Percentiles rank a stretch among this genome's conserved stretches.
Evolutionary conservation across 2,888 invertebrate genomes (phyloP).

Genomic region (Teleogryllus oceanicus): DNA sequence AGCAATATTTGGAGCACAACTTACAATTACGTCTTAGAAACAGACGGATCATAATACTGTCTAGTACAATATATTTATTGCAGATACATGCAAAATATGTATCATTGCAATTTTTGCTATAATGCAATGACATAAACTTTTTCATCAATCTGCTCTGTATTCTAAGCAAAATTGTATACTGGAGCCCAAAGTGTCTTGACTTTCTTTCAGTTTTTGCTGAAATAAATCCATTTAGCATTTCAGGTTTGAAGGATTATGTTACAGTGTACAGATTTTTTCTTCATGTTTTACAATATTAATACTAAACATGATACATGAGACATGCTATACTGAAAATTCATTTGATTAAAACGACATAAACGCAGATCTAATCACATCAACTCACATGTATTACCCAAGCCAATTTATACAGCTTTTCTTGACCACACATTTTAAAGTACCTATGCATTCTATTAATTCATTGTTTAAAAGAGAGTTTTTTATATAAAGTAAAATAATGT

Average conservation of each 20-base stretch:
- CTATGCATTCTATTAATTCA: slow-evolving; percentile 35
- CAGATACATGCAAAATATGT: too few relatives aligned
- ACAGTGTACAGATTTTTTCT: slow-evolving; percentile 19
- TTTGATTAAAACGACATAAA: slow-evolving; percentile 26
- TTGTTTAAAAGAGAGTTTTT: background rate
- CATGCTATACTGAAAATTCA: slow-evolving; percentile 30
- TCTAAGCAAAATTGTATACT: background rate
- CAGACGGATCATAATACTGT: too few relatives aligned
- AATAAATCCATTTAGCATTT: background rate
- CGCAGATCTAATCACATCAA: slow-evolving; percentile 32
- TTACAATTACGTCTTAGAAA: too few relatives aligned
- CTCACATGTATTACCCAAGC: slow-evolving; percentile 30
- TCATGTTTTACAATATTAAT: slow-evolving; percentile 23
- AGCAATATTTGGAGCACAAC: too few relatives aligned
- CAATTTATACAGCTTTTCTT: slow-evolving; percentile 34
- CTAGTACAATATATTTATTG: too few relatives aligned
- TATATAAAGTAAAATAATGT: background rate
- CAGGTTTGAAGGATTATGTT: slow-evolving; percentile 18
- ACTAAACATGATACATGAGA: slow-evolving; percentile 33
- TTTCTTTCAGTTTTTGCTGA: slow-evolving; percentile 10
- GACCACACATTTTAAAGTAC: slow-evolving; percentile 31
- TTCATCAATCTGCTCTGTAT: background rate
- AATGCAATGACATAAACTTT: background rate
- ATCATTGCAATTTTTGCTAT: too few relatives aligned
- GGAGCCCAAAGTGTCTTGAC: background rate